Evolutionary conservation across 2,113 vertebrate species (phyloP), one percentile per base, ranked within the genome.

Genomic region (Gulo gulo): DNA sequence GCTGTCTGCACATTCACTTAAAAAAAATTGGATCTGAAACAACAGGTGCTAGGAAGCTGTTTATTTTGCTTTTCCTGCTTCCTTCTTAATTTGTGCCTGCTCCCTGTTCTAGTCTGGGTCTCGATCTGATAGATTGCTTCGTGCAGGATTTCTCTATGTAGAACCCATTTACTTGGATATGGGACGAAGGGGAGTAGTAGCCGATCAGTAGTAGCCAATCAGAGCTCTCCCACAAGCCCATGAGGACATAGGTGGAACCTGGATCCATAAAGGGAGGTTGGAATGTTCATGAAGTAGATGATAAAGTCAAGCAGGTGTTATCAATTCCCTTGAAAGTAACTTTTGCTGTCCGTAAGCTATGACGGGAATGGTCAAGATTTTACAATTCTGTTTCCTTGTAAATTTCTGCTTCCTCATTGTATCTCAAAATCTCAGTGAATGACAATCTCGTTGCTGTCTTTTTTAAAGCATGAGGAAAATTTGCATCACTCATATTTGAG

Each of bases 381-480:
- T 82, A 82, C 59, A 88, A 50, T 84, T 87, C 42, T 94, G 29
- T 71, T 76, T 90, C 39, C 87, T 91, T 39, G 42, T 76, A 29
- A 76, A 83, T 69, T 76, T 34, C 90, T n/a, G 10, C 18, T 84
- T 83, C 29, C 93, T 87, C 24, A 1, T 91, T 82, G 1, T 80
- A 34, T 86, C 61, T 63, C 47, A 74, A 79, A 36, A 94, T 88
- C 47, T 92, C 55, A 88, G 74, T 65, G 67, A 31, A 16, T 65
- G 89, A 82, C 76, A 74, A 14, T 85, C 24, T 93, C 31, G 16
- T 21, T 26, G 57, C 29, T 78, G 9, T 71, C 65, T 78, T 52
- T 96, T 95, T 81, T 80, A 50, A 88, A 39, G 23, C 71, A 7
- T 50, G 63, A 50, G 52, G 65, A 92, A 96, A 91, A 79, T 82